A percentile compares a stretch with the other conserved stretches of the same genome.
These are phyloP conservation scores for Columba livia DNA, from an alignment of 2,113 vertebrate species.

Conservation along the genomic window DNA sequence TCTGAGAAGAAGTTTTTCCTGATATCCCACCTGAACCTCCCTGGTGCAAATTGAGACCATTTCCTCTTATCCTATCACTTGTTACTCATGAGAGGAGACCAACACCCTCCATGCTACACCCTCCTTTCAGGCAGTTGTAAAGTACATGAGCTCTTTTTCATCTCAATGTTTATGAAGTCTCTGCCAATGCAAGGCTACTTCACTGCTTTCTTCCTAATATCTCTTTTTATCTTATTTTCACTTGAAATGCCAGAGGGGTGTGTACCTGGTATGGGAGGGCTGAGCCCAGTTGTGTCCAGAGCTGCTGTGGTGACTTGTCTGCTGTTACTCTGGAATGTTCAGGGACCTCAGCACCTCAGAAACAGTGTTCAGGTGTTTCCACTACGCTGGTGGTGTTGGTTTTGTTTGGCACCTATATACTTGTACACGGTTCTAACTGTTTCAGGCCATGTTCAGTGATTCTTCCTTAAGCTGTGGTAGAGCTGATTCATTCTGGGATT, in stretches of 20 bases:
- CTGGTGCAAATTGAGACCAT: neutral
- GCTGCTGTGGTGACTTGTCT: neutral
- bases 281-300: neutral
- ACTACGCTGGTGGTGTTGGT: neutral
- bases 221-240: neutral
- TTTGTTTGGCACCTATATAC: neutral
- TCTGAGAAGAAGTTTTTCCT: neutral
- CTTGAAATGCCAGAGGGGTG: neutral
- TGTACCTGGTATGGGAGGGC: neutral
- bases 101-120: fast-evolving
- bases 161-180: neutral
- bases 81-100: neutral
- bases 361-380: neutral
- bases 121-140: neutral
- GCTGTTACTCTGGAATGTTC: neutral
- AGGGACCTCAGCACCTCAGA: neutral
- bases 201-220: neutral
- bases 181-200: neutral
- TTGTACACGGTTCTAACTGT: neutral
- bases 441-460: neutral
- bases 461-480: neutral
- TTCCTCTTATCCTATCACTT: neutral
- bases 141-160: neutral
- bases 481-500: neutral
- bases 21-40: neutral